phyloP scores from a whole-genome alignment of 2,888 invertebrate species.

The Mechanitis messenoides region DNA sequence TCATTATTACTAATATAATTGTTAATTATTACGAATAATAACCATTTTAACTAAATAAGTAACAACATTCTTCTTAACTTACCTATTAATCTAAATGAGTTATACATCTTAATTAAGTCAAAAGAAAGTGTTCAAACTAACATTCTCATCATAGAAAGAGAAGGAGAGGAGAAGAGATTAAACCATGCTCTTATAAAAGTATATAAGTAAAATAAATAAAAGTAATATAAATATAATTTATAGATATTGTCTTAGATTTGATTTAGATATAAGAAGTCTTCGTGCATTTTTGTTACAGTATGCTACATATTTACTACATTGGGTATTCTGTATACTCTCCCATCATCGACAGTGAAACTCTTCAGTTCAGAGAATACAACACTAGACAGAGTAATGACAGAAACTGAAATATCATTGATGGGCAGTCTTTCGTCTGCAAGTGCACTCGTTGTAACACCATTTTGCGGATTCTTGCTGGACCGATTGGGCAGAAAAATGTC shows the following conservation, averaged over 20 bases:
- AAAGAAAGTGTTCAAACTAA: too few relatives aligned
- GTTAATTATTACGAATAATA: too few relatives aligned
- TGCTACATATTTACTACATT: conserved; percentile 46
- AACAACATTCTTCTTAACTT: too few relatives aligned
- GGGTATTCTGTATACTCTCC: conserved; percentile 55
- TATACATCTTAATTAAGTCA: too few relatives aligned
- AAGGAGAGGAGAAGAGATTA: too few relatives aligned
- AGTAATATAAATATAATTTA: too few relatives aligned
- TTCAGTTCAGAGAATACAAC: conserved; percentile 53
- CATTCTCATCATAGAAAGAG: too few relatives aligned
- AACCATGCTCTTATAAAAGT: too few relatives aligned
- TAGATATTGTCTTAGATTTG: background rate
- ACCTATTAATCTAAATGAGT: too few relatives aligned
- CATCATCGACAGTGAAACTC: conserved; percentile 48
- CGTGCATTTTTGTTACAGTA: conserved; percentile 36
- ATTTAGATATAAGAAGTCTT: background rate
- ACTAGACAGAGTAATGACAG: conserved; percentile 50
- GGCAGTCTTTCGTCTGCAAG: conserved; percentile 54
- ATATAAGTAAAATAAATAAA: too few relatives aligned
- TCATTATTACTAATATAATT: too few relatives aligned
- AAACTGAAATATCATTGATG: conserved; percentile 46
- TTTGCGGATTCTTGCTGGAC: conserved; percentile 42
- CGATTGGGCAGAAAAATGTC: conserved; percentile 48
- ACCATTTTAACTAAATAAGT: too few relatives aligned
- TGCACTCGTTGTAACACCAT: conserved; percentile 44